Evolutionary conservation across 2,113 vertebrate species (phyloP), one percentile per base, ranked within the genome.

Genomic region (Callocephalon fimbriatum): DNA sequence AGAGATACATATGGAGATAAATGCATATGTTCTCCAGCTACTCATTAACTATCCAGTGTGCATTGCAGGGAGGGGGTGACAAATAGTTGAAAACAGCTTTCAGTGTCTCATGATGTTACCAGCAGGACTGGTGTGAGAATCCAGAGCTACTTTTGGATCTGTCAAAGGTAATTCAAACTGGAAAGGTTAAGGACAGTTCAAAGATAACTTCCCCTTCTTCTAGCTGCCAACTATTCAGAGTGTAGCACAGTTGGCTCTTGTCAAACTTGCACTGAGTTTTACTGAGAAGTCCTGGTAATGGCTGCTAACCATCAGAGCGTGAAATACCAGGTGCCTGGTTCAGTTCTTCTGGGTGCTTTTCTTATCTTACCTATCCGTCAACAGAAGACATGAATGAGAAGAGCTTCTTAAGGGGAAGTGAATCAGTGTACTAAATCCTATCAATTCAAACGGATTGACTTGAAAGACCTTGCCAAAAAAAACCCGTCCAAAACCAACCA

Each of bases 101-200:
- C 66, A n/a, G 0, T 72, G 77, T 85, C 93, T 93, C 48, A 19
- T 94, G 84, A 91, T 65, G 77, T 91, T 86, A 91, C 70, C 40
- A 4, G 65, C 84, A 84, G 80, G 47, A 93, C 65, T 47, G 70
- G 77, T 93, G 77, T 88, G 84, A 96, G 73, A 95, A 94, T 96
- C 80, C 90, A 90, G 95, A 92, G 87, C 81, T 96, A 53, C 93
- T 96, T 96, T 93, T 88, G 94, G 84, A 96, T 93, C 91, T 94
- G 6, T 77, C 86, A 78, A 83, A 88, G 83, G 77, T 77, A 94
- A 95, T 78, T 81, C 65, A 73, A 78, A 72, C 65, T 82, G 84
- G 31, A 93, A 93, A 90, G 86, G 91, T 72, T 85, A 87, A 91
- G 89, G 89, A 65, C 84, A 61, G 76, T 92, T 95, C 91, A 94